Conservation (phyloP, 2,888 invertebrate species). For the Synergus umbraculus region DNA sequence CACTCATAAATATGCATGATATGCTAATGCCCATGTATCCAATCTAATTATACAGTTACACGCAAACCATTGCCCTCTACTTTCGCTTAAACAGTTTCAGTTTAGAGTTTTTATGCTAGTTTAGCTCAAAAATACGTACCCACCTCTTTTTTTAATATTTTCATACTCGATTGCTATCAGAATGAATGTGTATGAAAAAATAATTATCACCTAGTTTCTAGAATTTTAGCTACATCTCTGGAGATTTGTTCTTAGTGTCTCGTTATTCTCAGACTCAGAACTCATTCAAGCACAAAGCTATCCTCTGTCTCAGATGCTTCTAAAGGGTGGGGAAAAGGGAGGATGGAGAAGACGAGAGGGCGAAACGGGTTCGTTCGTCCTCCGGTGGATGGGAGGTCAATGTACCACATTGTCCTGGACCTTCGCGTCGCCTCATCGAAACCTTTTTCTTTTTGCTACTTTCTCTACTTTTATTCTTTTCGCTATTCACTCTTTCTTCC, state of each 20-base stretch:
- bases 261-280: not conserved
- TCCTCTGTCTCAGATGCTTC: constrained; percentile 15
- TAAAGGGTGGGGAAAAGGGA: not conserved
- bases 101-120: not conserved
- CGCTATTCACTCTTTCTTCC: not conserved
- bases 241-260: not conserved
- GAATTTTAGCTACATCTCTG: not conserved
- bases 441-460: constrained; percentile 27
- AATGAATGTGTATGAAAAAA: not conserved
- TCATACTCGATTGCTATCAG: no score
- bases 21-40: constrained; percentile 73
- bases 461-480: constrained; percentile 3
- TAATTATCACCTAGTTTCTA: not conserved
- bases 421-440: constrained; percentile 2
- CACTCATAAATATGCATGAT: constrained; percentile 74
- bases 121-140: not conserved
- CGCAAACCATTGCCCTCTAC: constrained; percentile 60
- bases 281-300: constrained; percentile 28
- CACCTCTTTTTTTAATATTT: no score
- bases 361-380: constrained; percentile 26
- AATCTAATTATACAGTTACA: constrained; percentile 75
- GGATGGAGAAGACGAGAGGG: not conserved
- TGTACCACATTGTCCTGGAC: constrained; percentile 47
- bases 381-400: constrained; percentile 12
- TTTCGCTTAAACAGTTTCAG: not conserved